Evolutionary conservation across 2,113 vertebrate species (phyloP), one percentile per base, ranked within the genome.

Genomic region (Mastomys natalensis): DNA sequence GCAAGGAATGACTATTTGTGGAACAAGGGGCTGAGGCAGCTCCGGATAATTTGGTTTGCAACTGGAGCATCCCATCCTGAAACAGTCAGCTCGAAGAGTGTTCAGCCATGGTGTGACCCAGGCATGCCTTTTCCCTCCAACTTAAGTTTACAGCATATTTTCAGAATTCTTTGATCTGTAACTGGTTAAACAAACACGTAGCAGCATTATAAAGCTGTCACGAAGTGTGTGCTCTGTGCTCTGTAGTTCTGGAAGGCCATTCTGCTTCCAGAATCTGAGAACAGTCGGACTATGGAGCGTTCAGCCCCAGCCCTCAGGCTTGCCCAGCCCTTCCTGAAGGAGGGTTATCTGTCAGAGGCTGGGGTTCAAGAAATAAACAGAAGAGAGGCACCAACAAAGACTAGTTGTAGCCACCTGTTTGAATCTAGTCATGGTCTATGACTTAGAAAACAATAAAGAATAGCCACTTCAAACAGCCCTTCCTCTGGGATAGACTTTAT

Each of bases 281-380:
- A 26, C 7, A 43, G 24, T 55, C 16, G 21, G 89, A 9, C 45
- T n/a, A 24, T 24, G 40, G 70, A 64, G 3, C 82, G 15, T 68
- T 31, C 31, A 64, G 24, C 7, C n/a, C 74, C 17, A 87, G 88
- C 73, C 19, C 22, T 84, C 16, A 45, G 5, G 22, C 62, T 90
- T 48, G 26, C 26, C 43, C 73, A 76, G 21, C 34, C 58, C 58
- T 74, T 87, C 31, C 78, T 60, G 26, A 37, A 68, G 66, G 22
- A 62, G 17, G 74, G 31, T 5, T 40, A 34, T 84, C 43, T 73
- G 70, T 34, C 9, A 64, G 12, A 0, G 10, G 43, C 31, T 60
- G 37, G 80, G 74, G 76, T 92, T 93, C 94, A 86, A 34, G 19
- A 70, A 97, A 45, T n/a, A 68, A 84, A 70, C 31, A n/a, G 62